phyloP scores from a whole-genome alignment of 1,140 invertebrate genomes.

The Gyrodactylus salaris region DNA sequence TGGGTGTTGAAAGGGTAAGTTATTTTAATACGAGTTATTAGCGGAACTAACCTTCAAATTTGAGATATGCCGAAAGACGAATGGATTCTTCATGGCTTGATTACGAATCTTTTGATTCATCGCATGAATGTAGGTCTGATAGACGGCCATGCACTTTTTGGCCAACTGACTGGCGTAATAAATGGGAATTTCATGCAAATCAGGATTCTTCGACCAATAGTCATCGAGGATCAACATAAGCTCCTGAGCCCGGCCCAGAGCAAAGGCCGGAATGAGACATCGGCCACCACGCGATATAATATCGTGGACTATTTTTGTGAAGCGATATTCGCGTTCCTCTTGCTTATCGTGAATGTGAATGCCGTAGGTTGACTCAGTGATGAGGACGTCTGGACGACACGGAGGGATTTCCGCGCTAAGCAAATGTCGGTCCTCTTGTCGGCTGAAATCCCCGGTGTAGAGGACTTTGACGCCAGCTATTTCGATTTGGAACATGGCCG shows the following conservation, averaged over 20 bases:
- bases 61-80: slow-evolving; percentile 91
- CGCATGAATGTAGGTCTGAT: slow-evolving; percentile 92
- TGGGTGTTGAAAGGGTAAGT: too few species aligned
- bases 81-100: slow-evolving; percentile 92
- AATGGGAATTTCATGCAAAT: slow-evolving; percentile 88
- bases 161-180: slow-evolving; percentile 75
- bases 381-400: slow-evolving; percentile 70
- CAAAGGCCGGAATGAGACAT: slow-evolving; percentile 91
- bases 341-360: slow-evolving; percentile 93
- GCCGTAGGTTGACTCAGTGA: slow-evolving; percentile 86
- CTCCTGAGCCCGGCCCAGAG: slow-evolving; percentile 59
- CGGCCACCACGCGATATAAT: slow-evolving; percentile 73
- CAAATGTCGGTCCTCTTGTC: slow-evolving; percentile 88
- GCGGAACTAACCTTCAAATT: slow-evolving; percentile 70
- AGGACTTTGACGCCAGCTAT: slow-evolving; percentile 77
- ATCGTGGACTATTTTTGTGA: slow-evolving; percentile 69
- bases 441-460: slow-evolving; percentile 89
- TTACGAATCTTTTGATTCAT: slow-evolving; percentile 88
- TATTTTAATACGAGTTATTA: too few species aligned
- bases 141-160: slow-evolving; percentile 98
- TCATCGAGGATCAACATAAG: slow-evolving; percentile 33
- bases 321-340: slow-evolving; percentile 68
- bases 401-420: slow-evolving; percentile 95
- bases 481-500: slow-evolving; percentile 99
- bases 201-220: slow-evolving; percentile 85